A percentile compares a stretch with the other conserved stretches of the same genome.
Evolutionary conservation across 2,888 invertebrate species (phyloP).

Genomic region (Lasioglossum malachurum): DNA sequence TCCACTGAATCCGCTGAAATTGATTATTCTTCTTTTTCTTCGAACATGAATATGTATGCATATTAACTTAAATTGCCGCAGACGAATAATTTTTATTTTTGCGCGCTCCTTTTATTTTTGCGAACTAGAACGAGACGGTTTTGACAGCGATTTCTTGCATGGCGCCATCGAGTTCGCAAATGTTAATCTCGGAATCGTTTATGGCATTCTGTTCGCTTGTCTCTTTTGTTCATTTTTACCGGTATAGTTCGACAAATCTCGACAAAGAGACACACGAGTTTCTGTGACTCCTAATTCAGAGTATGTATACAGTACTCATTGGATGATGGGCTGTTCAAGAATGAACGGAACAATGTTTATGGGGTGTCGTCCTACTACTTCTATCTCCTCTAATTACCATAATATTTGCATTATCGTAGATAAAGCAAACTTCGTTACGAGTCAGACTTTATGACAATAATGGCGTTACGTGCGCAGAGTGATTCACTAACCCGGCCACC

Average conservation of each 20-base stretch:
- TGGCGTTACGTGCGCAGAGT: not conserved
- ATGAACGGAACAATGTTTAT: not conserved
- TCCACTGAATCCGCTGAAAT: not conserved
- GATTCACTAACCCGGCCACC: conserved; percentile 6
- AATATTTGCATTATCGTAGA: conserved; percentile 21
- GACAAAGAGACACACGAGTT: no score
- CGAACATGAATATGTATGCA: not conserved
- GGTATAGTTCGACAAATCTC: no score
- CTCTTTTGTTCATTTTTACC: no score
- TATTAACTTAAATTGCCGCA: not conserved
- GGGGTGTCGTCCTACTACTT: no score
- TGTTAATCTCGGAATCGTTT: conserved; percentile 20
- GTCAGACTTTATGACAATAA: not conserved
- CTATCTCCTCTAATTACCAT: conserved; percentile 24
- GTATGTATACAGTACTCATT: not conserved
- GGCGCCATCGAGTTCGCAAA: conserved; percentile 5
- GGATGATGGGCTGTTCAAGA: not conserved
- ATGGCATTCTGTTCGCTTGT: not conserved
- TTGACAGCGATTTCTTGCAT: conserved; percentile 37
- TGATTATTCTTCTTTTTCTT: conserved; percentile 14
- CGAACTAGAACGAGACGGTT: conserved; percentile 22
- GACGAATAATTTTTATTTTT: not conserved
- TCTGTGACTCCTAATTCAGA: not conserved
- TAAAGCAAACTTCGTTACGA: conserved; percentile 16
- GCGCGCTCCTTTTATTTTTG: not conserved